phyloP scores from a whole-genome alignment of 2,113 vertebrate species.

The Corvus hawaiiensis region DNA sequence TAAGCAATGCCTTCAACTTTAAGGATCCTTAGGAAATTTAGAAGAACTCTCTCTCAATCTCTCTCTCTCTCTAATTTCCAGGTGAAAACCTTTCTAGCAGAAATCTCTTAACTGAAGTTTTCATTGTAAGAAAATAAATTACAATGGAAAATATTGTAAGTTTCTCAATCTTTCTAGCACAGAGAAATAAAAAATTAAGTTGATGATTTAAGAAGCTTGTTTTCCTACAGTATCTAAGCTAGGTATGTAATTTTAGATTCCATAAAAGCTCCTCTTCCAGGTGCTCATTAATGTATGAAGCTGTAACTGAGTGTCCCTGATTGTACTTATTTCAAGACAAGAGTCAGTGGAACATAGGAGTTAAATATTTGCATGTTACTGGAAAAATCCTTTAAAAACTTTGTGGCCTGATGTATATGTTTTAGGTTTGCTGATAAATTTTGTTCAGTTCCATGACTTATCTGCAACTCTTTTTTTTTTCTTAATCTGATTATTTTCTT shows the following conservation, averaged over 20 bases:
- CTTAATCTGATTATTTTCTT: neutral
- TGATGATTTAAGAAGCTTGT: neutral
- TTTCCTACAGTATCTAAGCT: neutral
- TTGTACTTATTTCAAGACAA: neutral
- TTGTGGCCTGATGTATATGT: fast-evolving
- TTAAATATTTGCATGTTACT: neutral
- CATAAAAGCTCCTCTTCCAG: neutral
- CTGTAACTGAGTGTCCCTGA: neutral
- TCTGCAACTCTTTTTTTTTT: neutral
- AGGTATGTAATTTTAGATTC: neutral
- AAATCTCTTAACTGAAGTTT: neutral
- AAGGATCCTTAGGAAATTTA: neutral
- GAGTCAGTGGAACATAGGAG: neutral
- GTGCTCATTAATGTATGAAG: neutral
- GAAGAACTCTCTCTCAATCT: neutral
- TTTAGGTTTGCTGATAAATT: neutral
- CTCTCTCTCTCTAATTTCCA: neutral
- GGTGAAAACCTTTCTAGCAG: neutral
- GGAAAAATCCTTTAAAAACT: neutral
- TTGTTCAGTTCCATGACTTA: neutral
- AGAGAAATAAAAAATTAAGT: neutral
- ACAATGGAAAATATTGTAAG: neutral
- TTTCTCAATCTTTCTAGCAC: neutral
- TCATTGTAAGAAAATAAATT: neutral
- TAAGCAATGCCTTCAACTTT: neutral